Evolutionary conservation across 1,140 invertebrate genomes (phyloP).

Genomic region (Akabosia matsudoensis): DNA sequence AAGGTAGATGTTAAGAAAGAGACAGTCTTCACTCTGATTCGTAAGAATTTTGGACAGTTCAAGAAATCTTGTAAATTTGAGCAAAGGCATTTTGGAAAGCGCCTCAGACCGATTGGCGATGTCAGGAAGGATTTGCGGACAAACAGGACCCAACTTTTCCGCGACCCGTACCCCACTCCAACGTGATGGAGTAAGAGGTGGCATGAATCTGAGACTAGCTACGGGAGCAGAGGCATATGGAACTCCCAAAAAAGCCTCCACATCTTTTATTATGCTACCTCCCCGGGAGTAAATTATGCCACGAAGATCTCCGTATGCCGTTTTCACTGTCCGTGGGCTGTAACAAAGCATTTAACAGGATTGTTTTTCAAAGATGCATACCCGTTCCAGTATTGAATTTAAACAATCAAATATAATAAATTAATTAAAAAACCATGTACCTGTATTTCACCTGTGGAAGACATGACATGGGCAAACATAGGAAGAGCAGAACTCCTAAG

Average conservation of each 20-base stretch:
- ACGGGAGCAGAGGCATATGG: slow-evolving; percentile 60
- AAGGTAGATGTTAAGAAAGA: slow-evolving; percentile 62
- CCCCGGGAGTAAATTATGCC: slow-evolving; percentile 39
- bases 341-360: not conserved
- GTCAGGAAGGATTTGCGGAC: slow-evolving; percentile 63
- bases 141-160: slow-evolving; percentile 73
- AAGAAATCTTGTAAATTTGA: slow-evolving; percentile 55
- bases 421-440: too few relatives aligned
- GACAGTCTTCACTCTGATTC: slow-evolving; percentile 62
- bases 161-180: slow-evolving; percentile 70
- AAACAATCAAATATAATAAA: not conserved
- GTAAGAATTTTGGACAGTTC: slow-evolving; percentile 55
- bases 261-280: slow-evolving; percentile 39
- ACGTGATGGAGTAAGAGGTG: slow-evolving; percentile 60
- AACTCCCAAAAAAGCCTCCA: slow-evolving; percentile 56
- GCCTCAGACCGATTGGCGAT: slow-evolving; percentile 42
- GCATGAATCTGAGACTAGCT: slow-evolving; percentile 58
- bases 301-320: slow-evolving; percentile 44
- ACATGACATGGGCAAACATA: slow-evolving; percentile 41
- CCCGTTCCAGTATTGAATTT: too few relatives aligned
- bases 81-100: slow-evolving; percentile 54
- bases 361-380: too few relatives aligned
- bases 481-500: slow-evolving; percentile 33
- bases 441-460: slow-evolving; percentile 46
- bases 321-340: slow-evolving; percentile 44